phyloP scores from a whole-genome alignment of 1,140 invertebrate genomes.

The Atta cephalotes region DNA sequence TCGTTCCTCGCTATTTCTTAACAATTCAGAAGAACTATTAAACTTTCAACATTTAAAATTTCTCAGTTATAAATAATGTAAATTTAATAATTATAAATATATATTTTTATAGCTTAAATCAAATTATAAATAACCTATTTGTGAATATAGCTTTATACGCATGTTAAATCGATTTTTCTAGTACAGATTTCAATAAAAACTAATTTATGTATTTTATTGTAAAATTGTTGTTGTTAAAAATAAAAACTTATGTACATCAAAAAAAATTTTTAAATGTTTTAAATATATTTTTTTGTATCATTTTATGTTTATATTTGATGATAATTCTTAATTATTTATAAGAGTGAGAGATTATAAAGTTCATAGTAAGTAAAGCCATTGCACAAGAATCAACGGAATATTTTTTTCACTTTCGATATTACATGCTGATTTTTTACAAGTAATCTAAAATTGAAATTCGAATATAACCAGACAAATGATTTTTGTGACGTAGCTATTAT shows the following conservation, averaged over 20 bases:
- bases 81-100: background rate
- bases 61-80: background rate
- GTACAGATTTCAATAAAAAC: background rate
- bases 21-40: conserved; percentile 5
- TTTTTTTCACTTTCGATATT: no score
- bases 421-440: background rate
- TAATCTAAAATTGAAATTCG: no score
- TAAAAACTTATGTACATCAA: background rate
- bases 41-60: background rate
- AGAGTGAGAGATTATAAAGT: background rate
- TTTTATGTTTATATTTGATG: background rate
- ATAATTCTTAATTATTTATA: background rate
- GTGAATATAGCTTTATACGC: conserved; percentile 2
- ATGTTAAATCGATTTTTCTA: conserved; percentile 3
- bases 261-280: background rate
- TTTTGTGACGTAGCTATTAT: background rate
- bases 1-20: conserved; percentile 1
- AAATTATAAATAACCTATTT: conserved; percentile 13
- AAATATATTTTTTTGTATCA: background rate
- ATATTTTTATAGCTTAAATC: conserved; percentile 12
- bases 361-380: background rate
- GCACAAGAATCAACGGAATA: background rate
- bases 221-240: conserved; percentile 30
- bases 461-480: background rate
- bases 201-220: conserved; percentile 10